Evolutionary conservation across 2,113 vertebrate species (phyloP), one percentile per base, ranked within the genome.

Genomic region (Tautogolabrus adspersus): DNA sequence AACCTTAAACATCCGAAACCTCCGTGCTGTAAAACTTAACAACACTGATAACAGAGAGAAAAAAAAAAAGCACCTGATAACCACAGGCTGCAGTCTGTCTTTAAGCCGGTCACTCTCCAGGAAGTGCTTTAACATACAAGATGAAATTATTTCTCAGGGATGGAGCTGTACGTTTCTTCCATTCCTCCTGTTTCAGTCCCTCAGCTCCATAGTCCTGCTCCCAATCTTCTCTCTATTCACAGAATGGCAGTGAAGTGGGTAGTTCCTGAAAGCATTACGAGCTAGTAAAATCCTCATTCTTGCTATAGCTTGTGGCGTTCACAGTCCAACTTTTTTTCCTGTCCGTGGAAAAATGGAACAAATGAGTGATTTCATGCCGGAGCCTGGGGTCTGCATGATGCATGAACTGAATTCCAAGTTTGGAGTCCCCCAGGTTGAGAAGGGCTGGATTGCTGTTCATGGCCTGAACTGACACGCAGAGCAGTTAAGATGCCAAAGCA

Each of bases 301-400:
- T 61, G 58, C 57, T 5, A 62, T 51, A 55, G 77, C 79, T 82
- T 69, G 67, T 77, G 82, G 82, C 86, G 57, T 77, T 69, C 68
- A 82, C 52, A 34, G 73, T 84, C 81, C 76, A 85, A 83, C 65
- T 61, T 90, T 83, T 82, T 81, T 34, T 26, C 26, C 26, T 23
- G 54, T 77, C 15, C 3, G 0, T 42, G 57, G 72, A 79, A 79
- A 87, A 87, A 85, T 46, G 65, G 15, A 79, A 87, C 77, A 85
- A 87, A 89, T 83, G 70, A 76, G 67, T 63, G 81, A 84, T 84
- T 89, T 85, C 47, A 51, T 57, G 68, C 70, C 8, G 10, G 51
- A 75, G 82, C 81, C 74, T n/a, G 61, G 55, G 75, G 79, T 79
- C 55, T 88, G 85, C 80, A 82, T 83, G 89, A 89, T 82, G 89